phyloP scores from a whole-genome alignment of 2,113 vertebrate species.

The Verasper variegatus region DNA sequence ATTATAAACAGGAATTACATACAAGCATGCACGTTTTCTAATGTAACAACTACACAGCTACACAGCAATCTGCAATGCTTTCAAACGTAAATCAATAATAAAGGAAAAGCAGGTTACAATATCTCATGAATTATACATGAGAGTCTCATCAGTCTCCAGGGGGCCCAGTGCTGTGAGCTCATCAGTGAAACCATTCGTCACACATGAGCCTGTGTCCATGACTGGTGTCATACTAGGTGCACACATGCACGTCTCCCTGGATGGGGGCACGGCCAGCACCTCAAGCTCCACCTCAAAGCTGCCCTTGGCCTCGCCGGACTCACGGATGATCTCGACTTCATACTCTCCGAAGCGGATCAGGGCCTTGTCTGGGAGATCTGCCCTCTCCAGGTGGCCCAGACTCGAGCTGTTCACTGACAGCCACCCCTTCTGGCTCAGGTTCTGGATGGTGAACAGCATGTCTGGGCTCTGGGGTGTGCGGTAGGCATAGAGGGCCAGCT shows the following conservation, averaged over 20 bases:
- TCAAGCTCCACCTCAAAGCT: slow-evolving; percentile 87
- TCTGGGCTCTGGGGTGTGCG: slow-evolving; percentile 74
- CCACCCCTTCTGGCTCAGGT: slow-evolving; percentile 87
- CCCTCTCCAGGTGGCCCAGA: slow-evolving; percentile 87
- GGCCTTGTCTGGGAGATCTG: slow-evolving; percentile 84
- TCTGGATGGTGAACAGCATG: slow-evolving; percentile 89
- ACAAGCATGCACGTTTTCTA: background rate
- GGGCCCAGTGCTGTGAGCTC: slow-evolving; percentile 20
- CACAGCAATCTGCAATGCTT: background rate
- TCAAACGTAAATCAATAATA: background rate
- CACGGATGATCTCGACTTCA: slow-evolving; percentile 84
- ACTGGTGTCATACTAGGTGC: slow-evolving; percentile 48
- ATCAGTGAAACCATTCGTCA: background rate
- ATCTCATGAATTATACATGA: slow-evolving; percentile 7
- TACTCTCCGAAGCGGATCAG: slow-evolving; percentile 88
- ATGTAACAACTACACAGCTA: background rate
- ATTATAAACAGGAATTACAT: background rate
- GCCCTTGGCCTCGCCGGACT: slow-evolving; percentile 84
- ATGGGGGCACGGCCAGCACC: slow-evolving; percentile 78
- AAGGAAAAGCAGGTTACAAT: background rate
- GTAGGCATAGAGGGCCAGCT: slow-evolving; percentile 87
- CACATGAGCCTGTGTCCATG: slow-evolving; percentile 48
- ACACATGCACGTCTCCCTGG: slow-evolving; percentile 77
- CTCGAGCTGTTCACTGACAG: slow-evolving; percentile 79
- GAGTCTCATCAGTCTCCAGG: slow-evolving; percentile 67